Percentiles rank a stretch among this genome's conserved stretches.
These are phyloP conservation scores for Gallirallus australis DNA, from an alignment of 2,797 vertebrate genomes.

Conservation along the genomic window DNA sequence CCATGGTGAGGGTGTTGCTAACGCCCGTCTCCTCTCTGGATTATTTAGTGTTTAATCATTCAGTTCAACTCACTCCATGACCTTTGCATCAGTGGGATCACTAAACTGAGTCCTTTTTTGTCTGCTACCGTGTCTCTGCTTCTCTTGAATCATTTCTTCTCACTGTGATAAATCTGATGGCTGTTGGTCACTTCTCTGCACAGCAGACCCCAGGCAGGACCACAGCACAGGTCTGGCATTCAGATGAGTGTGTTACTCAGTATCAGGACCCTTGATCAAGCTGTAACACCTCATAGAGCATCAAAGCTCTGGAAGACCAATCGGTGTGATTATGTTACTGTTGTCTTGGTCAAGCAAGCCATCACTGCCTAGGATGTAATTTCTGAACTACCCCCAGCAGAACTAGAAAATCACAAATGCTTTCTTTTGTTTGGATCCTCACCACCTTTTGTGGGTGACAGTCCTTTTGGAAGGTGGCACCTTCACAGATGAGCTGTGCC, in stretches of 20 bases:
- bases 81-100: not conserved
- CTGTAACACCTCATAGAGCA: not conserved
- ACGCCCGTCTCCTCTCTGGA: not conserved
- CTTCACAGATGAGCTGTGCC: not conserved
- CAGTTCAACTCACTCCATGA: not conserved
- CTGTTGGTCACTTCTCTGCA: not conserved
- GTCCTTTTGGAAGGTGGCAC: not conserved
- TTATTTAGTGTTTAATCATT: not conserved
- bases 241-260: not conserved
- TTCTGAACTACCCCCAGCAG: not conserved
- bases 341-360: not conserved
- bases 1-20: not conserved
- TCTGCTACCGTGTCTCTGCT: not conserved
- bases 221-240: accelerated
- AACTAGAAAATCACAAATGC: not conserved
- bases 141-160: not conserved
- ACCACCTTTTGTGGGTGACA: no score
- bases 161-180: not conserved
- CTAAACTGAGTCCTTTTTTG: not conserved
- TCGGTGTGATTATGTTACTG: not conserved
- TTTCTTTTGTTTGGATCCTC: not conserved
- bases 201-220: not conserved
- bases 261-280: not conserved
- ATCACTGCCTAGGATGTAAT: not conserved
- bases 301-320: not conserved